Evolutionary conservation across 2,113 vertebrate genomes (phyloP), one percentile per base, ranked within the genome.

Genomic region (Argyrosomus japonicus): DNA sequence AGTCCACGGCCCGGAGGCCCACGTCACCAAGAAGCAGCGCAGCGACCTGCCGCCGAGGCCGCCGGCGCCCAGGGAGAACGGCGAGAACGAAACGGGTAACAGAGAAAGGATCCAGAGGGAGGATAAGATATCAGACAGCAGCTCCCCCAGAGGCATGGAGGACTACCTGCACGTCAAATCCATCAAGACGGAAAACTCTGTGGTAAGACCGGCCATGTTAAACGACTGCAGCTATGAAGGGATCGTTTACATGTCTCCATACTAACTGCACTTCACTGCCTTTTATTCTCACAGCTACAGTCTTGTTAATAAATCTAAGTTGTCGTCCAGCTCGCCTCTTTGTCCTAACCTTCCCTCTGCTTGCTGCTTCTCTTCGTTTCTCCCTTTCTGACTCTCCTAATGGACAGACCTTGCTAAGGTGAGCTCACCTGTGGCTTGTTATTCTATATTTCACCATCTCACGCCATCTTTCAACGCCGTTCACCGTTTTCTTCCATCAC

Each of bases 391-490:
- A 95, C 95, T 94, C 95, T 96, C 96, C 95, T 76, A 91, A 94
- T 92, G 98, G 97, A 98, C 97, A 99, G 98, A 96, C 96, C 76
- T 95, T 98, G 93, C 95, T 98, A 90, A 99, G 98, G 98, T 99
- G 97, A 99, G 98, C 96, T 79, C 62, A 65, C 54, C 81, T 62
- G 2, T 32, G 18, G 9, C 32, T 76, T 75, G 17, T 13, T 48
- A 40, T 32, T 19, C 29, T 19, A 17, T 67, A 50, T 54, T 17
- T 56, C 23, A 43, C 43, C 75, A 43, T 58, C 56, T 29, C 7
- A 36, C 12, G 1, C 68, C 51, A 54, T 63, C 62, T 17, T 9
- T 25, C 27, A 23, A 6, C 63, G 43, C 68, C 5, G 53, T 21
- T 15, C 25, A 10, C 11, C 19, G 18, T 67, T 36, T 75, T 13